Conservation (phyloP, 1,140 invertebrate species). For the Hypsibius dujardini region DNA sequence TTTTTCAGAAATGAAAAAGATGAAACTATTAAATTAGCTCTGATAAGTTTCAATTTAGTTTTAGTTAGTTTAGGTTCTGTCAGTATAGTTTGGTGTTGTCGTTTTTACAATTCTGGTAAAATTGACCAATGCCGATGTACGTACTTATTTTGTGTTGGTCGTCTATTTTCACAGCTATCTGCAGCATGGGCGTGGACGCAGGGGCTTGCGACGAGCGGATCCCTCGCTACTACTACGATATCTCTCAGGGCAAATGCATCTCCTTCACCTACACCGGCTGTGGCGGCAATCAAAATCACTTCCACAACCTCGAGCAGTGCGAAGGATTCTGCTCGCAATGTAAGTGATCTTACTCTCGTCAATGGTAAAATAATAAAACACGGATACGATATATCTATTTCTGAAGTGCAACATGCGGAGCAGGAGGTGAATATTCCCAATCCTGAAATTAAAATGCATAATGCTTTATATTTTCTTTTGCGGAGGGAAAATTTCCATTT, state of each 20-base stretch:
- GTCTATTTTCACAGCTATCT: conserved; percentile 39
- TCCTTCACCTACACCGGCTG: conserved; percentile 30
- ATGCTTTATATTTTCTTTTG: too few relatives aligned
- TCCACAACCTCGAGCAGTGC: conserved; percentile 30
- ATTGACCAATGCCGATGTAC: too few relatives aligned
- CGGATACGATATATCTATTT: too few relatives aligned
- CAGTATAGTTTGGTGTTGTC: not conserved
- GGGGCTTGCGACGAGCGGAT: conserved; percentile 51
- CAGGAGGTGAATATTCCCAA: too few relatives aligned
- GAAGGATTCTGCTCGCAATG: conserved; percentile 30
- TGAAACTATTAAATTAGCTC: too few relatives aligned
- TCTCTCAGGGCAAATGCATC: conserved; percentile 28
- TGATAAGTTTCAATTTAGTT: not conserved
- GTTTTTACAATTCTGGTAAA: too few relatives aligned
- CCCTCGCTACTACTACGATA: conserved; percentile 30
- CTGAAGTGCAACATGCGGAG: too few relatives aligned
- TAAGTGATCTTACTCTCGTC: not conserved
- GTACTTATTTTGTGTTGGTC: not conserved
- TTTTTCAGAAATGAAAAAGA: too few relatives aligned
- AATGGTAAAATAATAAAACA: not conserved
- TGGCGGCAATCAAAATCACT: conserved; percentile 31
- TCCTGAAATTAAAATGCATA: too few relatives aligned
- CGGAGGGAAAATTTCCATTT: too few relatives aligned
- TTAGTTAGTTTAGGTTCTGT: not conserved
- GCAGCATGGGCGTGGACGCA: conserved; percentile 43